phyloP scores from a whole-genome alignment of 2,113 vertebrate genomes.

The Ancistrus triradiatus region DNA sequence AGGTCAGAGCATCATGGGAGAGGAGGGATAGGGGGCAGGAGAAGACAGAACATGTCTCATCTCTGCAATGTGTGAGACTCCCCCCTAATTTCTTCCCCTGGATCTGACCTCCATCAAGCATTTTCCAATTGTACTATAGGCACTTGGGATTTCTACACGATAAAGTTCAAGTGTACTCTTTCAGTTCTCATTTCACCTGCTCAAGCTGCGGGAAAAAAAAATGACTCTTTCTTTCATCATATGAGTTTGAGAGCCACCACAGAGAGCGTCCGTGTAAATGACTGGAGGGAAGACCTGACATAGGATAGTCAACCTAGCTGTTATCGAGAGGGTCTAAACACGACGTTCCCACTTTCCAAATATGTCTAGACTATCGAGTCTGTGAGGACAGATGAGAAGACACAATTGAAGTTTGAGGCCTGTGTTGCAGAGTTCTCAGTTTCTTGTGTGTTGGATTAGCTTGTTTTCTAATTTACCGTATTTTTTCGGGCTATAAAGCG shows the following conservation, averaged over 20 bases:
- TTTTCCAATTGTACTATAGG: slow-evolving; percentile 44
- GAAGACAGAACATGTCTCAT: slow-evolving; percentile 60
- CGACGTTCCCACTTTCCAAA: slow-evolving; percentile 14
- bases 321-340: background rate
- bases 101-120: slow-evolving; percentile 47
- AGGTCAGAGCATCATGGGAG: slow-evolving; percentile 53
- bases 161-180: slow-evolving; percentile 33
- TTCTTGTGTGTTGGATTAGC: slow-evolving; percentile 17
- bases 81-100: slow-evolving; percentile 47
- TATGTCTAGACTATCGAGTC: slow-evolving; percentile 18
- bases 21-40: slow-evolving; percentile 51
- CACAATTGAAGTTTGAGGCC: slow-evolving; percentile 25
- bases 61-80: slow-evolving; percentile 58
- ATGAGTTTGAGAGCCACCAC: slow-evolving; percentile 19
- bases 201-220: slow-evolving; percentile 21
- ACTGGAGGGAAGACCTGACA: slow-evolving; percentile 16
- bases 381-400: slow-evolving; percentile 11
- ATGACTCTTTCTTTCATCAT: slow-evolving; percentile 32
- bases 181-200: slow-evolving; percentile 29
- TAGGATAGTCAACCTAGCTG: slow-evolving; percentile 16
- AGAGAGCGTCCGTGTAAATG: slow-evolving; percentile 22
- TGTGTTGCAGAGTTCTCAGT: background rate
- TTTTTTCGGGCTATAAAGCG: no score
- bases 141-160: slow-evolving; percentile 36
- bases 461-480: background rate